Evolutionary conservation across 1,140 invertebrate species (phyloP), one percentile per base, ranked within the genome.

Genomic region (Nixonia krombeini): DNA sequence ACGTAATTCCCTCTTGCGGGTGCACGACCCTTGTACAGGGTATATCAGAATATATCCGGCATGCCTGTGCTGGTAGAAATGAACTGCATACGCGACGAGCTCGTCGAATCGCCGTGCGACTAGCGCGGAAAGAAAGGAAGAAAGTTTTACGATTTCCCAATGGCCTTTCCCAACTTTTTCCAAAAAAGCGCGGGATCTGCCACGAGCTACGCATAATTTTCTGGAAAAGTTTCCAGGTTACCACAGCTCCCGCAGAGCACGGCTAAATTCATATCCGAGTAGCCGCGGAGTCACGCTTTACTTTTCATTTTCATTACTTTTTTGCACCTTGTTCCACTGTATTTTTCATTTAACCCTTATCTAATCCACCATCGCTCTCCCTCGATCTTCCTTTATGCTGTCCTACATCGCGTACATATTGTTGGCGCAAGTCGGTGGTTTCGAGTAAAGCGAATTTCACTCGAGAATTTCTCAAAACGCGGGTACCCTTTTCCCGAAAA

Each of bases 241-340:
- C 25, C 35, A 21, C 33, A 17, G 55, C 45, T 69, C 17, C 51
- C 25, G 37, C 23, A 65, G 50, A 51, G 69, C 52, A 38, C 52
- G 41, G 55, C 56, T 75, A 75, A 78, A 78, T 75, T 74, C 72
- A 72, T 75, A 68, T 72, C 64, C 63, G 37, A 65, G 70, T 55
- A 61, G 38, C 52, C 45, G 15, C 45, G 46, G 44, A 33, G 26
- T 58, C 31, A 23, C 23, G 38, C 46, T 63, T 57, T 53, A 26
- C 38, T 50, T 53, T 57, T 53, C 52, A 55, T 50, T 59, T 62
- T 23, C 37, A 16, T 35, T 35, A n/a, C 35, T 42, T 21, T 38
- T 37, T 38, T 42, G 6, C 28, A 37, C 55, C 51, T 56, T 46
- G 52, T 51, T 52, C 33, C 18, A 50, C 46, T 26, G 47, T 44